Evolutionary conservation across 2,888 invertebrate genomes (phyloP), one percentile per base, ranked within the genome.

Genomic region (Cantharis flavilabris): DNA sequence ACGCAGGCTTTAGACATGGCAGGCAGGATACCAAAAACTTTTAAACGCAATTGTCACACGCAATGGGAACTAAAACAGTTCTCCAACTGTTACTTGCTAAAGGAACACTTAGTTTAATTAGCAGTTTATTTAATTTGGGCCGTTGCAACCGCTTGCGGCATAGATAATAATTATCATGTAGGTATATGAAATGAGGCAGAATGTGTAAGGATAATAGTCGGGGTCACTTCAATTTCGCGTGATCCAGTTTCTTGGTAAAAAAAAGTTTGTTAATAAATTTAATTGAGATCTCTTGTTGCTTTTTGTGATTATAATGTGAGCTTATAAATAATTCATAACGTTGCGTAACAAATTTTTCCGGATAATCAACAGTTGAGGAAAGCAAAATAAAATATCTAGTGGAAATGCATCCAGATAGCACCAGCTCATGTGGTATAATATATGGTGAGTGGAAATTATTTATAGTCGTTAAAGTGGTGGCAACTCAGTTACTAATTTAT

Each of bases 401-500:
- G 33, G 75, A 76, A 78, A 73, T 65, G 62, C 62, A 76, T 70
- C 67, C 67, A 76, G 75, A 76, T 78, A 78, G 65, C 65, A 76
- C 74, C 49, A 49, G 49, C n/a, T 78, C 78, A 78, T 78, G 72
- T 71, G 73, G 73, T 83, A 67, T 67, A 85, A 84, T 82, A 81
- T 82, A 84, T 83, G 79, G 83, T 80, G 79, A 76, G 78, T 69
- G 79, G 76, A 81, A 82, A 83, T 84, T 83, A 85, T 86, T 86
- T 86, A 86, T 82, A 80, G 82, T 79, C 80, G 79, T 82, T 84
- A 82, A 84, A 85, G 83, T 85, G 84, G 85, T 84, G 83, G 81
- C 84, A 84, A 82, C 83, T 83, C 83, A 80, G 81, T 83, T 81
- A 82, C 84, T 85, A 86, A 86, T 86, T 86, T 86, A 86, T 84